Conservation (phyloP, 2,888 invertebrate species). For the Rhopalosiphum nymphaeae region DNA sequence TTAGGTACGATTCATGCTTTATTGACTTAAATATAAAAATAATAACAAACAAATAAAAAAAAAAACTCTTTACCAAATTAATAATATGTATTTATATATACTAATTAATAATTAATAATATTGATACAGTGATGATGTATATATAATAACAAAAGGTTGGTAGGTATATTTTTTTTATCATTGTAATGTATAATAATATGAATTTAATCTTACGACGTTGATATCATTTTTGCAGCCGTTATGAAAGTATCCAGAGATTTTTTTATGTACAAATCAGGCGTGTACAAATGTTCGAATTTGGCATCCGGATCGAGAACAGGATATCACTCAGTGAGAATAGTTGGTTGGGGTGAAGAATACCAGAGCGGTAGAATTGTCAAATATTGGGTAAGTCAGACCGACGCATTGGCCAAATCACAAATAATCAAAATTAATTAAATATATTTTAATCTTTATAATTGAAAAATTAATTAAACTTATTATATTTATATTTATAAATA, state of each 20-base stretch:
- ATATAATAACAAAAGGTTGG: not conserved
- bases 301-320: conserved; percentile 71
- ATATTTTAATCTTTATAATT: not conserved
- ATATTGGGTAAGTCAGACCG: conserved; percentile 65
- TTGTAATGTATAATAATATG: not conserved
- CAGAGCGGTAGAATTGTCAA: conserved; percentile 52
- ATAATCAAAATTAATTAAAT: not conserved
- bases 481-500: not conserved
- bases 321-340: conserved; percentile 90
- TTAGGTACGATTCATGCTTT: not conserved
- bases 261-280: conserved; percentile 88
- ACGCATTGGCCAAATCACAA: not conserved
- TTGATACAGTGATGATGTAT: not conserved
- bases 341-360: conserved; percentile 91
- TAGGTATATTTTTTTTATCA: not conserved
- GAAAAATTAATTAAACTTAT: not conserved
- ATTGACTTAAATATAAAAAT: not conserved
- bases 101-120: not conserved
- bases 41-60: not conserved
- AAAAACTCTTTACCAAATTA: not conserved
- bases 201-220: not conserved
- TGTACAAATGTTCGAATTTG: conserved; percentile 79
- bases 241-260: conserved; percentile 93
- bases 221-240: conserved; percentile 76
- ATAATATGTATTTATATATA: not conserved